Evolutionary conservation across 2,888 invertebrate species (phyloP).

Genomic region (Melinaea menophilus): DNA sequence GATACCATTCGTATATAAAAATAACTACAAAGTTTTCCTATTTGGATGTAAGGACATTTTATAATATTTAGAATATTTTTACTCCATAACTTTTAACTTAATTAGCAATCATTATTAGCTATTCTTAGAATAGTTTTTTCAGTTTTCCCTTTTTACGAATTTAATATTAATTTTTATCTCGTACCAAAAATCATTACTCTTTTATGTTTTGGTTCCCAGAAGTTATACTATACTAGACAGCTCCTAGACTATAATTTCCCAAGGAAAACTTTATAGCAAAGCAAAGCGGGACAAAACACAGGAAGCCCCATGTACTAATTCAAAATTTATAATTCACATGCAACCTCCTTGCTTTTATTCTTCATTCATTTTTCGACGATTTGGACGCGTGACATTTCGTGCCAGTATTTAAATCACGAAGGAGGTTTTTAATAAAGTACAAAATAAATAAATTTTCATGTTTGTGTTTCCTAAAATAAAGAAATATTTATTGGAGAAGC

Average conservation of each 20-base stretch:
- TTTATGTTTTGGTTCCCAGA: background rate
- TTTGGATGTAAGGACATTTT: no score
- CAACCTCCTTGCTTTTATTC: conserved; percentile 14
- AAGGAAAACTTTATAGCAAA: conserved; percentile 20
- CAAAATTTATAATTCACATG: conserved; percentile 31
- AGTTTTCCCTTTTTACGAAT: no score
- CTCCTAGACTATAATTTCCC: conserved; percentile 25
- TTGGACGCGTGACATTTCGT: conserved; percentile 20
- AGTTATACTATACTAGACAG: background rate
- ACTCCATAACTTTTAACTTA: no score
- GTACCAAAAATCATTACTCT: background rate
- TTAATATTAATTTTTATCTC: no score
- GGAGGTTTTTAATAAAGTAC: background rate
- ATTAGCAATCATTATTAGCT: no score
- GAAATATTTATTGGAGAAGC: conserved; percentile 25
- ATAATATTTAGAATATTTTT: no score
- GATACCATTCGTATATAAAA: no score
- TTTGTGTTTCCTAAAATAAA: conserved; percentile 32
- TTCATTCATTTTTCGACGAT: conserved; percentile 25
- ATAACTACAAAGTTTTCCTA: no score
- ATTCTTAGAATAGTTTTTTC: no score
- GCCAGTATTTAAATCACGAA: conserved; percentile 13
- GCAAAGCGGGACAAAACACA: conserved; percentile 54
- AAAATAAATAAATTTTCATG: conserved; percentile 17
- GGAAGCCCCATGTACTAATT: conserved; percentile 50